A percentile compares a stretch with the other conserved stretches of the same genome.
phyloP scores from a whole-genome alignment of 2,888 invertebrate genomes.

The Anoncus sp. region DNA sequence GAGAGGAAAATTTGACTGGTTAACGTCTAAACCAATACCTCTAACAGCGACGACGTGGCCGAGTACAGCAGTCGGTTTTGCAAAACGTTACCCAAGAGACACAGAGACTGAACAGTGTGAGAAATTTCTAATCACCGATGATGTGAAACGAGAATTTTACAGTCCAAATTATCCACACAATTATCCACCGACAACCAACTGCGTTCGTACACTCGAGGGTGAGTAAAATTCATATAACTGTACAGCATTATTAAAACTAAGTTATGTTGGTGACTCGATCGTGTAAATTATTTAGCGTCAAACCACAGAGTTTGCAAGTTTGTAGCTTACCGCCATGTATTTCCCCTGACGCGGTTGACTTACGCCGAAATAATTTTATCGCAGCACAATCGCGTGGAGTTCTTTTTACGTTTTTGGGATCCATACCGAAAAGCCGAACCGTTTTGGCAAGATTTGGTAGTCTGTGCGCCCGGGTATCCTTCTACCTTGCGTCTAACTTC shows the following conservation, averaged over 20 bases:
- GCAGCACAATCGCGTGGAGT: too few relatives aligned
- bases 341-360: too few relatives aligned
- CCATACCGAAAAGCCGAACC: too few relatives aligned
- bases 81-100: conserved; percentile 76
- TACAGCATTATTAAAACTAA: not conserved
- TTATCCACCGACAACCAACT: conserved; percentile 88
- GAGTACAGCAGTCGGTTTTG: conserved; percentile 55
- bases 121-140: conserved; percentile 86
- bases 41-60: conserved; percentile 30
- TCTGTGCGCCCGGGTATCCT: too few relatives aligned
- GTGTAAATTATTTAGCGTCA: too few relatives aligned
- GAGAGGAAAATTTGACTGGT: conserved; percentile 19
- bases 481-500: too few relatives aligned
- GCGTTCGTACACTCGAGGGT: conserved; percentile 88
- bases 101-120: conserved; percentile 82
- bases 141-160: conserved; percentile 86
- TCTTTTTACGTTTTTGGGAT: too few relatives aligned
- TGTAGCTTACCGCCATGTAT: too few relatives aligned
- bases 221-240: conserved; percentile 75
- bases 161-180: conserved; percentile 88
- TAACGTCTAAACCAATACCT: conserved; percentile 14
- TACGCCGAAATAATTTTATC: too few relatives aligned
- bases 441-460: too few relatives aligned
- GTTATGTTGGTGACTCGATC: too few relatives aligned
- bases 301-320: too few relatives aligned